Evolutionary conservation across 2,797 vertebrate genomes (phyloP).

Genomic region (Enoplosus armatus): DNA sequence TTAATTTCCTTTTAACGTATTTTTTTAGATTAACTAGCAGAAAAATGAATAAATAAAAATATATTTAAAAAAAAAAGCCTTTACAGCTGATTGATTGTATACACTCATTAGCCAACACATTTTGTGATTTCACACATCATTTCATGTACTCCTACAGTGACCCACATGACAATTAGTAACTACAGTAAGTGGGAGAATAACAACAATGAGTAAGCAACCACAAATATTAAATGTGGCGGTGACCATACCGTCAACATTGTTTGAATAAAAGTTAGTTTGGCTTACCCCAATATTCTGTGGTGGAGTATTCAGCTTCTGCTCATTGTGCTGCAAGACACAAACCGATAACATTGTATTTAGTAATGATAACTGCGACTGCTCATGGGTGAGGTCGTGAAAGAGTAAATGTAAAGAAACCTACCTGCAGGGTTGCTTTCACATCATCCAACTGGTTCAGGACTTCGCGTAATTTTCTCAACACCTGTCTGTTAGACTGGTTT

Average conservation of each 20-base stretch:
- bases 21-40: not conserved
- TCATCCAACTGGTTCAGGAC: not conserved
- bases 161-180: slow-evolving; percentile 40
- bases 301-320: slow-evolving; percentile 46
- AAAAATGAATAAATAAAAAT: no score
- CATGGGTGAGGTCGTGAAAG: not conserved
- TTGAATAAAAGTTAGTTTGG: slow-evolving; percentile 9
- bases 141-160: slow-evolving; percentile 65
- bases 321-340: slow-evolving; percentile 61
- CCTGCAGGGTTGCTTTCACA: slow-evolving; percentile 42
- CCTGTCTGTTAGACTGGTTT: fast-evolving
- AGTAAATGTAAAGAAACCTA: slow-evolving; percentile 48
- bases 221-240: slow-evolving; percentile 40
- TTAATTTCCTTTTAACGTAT: not conserved
- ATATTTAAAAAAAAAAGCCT: no score
- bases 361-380: not conserved
- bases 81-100: slow-evolving; percentile 8
- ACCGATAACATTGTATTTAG: slow-evolving; percentile 17
- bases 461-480: slow-evolving; percentile 49
- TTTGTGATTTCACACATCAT: slow-evolving; percentile 37
- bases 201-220: slow-evolving; percentile 71
- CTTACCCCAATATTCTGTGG: slow-evolving; percentile 75
- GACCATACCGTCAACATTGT: slow-evolving; percentile 15
- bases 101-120: not conserved
- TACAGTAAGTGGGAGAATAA: slow-evolving; percentile 59